These are phyloP conservation scores for Eulemur mongoz DNA, from an alignment of 2,797 vertebrate genomes.

Conservation along the genomic window DNA sequence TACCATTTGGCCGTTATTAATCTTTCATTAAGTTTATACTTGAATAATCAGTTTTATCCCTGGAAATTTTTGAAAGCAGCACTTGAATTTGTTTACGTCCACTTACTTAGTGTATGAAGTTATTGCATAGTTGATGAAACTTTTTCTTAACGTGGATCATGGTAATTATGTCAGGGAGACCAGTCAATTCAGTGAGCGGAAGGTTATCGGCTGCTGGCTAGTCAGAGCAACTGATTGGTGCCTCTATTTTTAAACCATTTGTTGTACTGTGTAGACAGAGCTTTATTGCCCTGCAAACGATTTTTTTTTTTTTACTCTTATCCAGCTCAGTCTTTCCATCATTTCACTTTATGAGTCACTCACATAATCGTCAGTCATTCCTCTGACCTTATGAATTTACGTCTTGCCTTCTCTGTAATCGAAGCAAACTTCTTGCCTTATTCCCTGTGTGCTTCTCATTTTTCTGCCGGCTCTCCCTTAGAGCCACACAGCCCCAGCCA, in stretches of 20 bases:
- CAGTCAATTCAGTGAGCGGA: neutral
- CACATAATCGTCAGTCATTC: neutral
- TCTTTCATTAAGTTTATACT: neutral
- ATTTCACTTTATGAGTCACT: neutral
- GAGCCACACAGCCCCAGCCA: neutral
- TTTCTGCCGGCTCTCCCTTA: neutral
- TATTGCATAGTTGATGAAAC: neutral
- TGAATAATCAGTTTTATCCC: neutral
- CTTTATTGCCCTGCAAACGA: neutral
- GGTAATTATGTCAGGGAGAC: neutral
- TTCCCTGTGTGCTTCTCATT: neutral
- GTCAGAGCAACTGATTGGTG: neutral
- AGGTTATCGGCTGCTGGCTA: neutral
- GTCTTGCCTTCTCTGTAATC: neutral
- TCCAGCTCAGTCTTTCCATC: neutral
- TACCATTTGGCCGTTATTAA: neutral
- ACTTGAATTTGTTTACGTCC: neutral
- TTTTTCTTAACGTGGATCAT: neutral
- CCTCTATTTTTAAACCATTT: slow-evolving; percentile 14
- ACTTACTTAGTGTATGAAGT: neutral
- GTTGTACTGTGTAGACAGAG: neutral
- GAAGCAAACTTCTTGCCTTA: neutral
- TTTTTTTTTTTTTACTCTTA: neutral
- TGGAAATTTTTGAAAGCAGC: neutral
- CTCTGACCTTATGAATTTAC: slow-evolving; percentile 9